A percentile compares a stretch with the other conserved stretches of the same genome.
phyloP scores from a whole-genome alignment of 2,113 vertebrate genomes.

The Podilymbus podiceps region DNA sequence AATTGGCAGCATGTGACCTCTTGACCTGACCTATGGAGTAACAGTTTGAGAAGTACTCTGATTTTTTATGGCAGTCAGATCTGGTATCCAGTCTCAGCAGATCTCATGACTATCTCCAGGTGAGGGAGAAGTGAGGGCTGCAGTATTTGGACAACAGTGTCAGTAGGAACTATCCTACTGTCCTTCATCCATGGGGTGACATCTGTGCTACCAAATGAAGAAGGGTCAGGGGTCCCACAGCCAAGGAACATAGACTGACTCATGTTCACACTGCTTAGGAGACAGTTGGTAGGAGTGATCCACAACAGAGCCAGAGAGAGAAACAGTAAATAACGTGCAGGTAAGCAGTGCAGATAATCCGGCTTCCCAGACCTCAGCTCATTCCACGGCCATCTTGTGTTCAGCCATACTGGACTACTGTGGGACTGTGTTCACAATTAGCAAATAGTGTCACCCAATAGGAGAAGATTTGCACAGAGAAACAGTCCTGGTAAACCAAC shows the following conservation, averaged over 20 bases:
- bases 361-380: background rate
- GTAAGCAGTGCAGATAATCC: background rate
- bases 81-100: background rate
- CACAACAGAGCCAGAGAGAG: background rate
- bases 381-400: background rate
- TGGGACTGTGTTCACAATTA: background rate
- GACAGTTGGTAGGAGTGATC: background rate
- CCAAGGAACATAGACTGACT: background rate
- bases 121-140: background rate
- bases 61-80: background rate
- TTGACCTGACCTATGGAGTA: background rate
- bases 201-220: background rate
- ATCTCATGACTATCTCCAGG: background rate
- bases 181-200: background rate
- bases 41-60: background rate
- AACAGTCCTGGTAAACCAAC: background rate
- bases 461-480: background rate
- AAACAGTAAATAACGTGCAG: background rate
- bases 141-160: background rate
- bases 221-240: background rate
- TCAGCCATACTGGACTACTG: background rate
- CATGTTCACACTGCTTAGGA: background rate
- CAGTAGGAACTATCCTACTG: background rate
- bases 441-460: background rate
- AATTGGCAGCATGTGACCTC: background rate